phyloP scores from a whole-genome alignment of 2,888 invertebrate species.

The Perizoma flavofasciatum region DNA sequence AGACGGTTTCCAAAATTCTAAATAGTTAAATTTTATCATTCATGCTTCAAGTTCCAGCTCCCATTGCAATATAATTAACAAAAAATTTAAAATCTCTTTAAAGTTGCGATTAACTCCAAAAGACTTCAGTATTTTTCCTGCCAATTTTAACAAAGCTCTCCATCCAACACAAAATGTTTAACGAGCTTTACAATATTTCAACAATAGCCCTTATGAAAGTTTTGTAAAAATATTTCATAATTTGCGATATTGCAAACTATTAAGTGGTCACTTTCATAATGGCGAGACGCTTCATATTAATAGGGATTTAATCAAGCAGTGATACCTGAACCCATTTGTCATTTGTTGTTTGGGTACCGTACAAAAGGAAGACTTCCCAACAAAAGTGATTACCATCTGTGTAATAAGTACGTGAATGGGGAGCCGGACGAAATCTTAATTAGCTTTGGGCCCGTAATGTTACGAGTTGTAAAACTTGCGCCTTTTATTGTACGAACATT shows the following conservation, averaged over 20 bases:
- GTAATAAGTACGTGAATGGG: slow-evolving; percentile 59
- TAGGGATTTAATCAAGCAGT: slow-evolving; percentile 45
- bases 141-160: too few species aligned
- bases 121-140: too few species aligned
- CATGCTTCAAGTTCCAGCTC: too few species aligned
- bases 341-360: slow-evolving; percentile 49
- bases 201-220: background rate
- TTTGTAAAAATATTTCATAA: slow-evolving; percentile 2
- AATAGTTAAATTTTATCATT: too few species aligned
- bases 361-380: slow-evolving; percentile 56
- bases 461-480: slow-evolving; percentile 47
- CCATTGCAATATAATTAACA: too few species aligned
- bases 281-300: slow-evolving; percentile 11
- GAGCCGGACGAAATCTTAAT: slow-evolving; percentile 56
- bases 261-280: slow-evolving; percentile 16
- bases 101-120: too few species aligned
- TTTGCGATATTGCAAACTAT: slow-evolving; percentile 2
- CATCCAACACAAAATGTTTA: background rate
- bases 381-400: slow-evolving; percentile 59
- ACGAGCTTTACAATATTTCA: background rate
- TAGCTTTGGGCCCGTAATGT: slow-evolving; percentile 47
- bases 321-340: slow-evolving; percentile 53
- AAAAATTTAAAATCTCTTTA: too few species aligned
- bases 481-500: slow-evolving; percentile 46
- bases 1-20: too few species aligned